phyloP scores from a whole-genome alignment of 2,888 invertebrate genomes.

The Gastrophysa polygoni region DNA sequence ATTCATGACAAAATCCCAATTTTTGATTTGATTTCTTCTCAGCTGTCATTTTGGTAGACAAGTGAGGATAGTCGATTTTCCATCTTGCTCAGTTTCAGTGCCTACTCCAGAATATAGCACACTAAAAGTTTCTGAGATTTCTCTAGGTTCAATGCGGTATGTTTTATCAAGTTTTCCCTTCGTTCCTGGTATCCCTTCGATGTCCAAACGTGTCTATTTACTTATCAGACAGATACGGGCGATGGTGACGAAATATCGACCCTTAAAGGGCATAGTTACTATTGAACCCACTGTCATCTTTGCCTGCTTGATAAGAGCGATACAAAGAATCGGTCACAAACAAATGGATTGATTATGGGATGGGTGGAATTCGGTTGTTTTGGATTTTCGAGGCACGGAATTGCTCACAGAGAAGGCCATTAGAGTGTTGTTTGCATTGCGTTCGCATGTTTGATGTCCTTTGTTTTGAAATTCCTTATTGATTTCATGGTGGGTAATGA shows the following conservation, averaged over 20 bases:
- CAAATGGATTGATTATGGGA: not conserved
- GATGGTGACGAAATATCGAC: conserved; percentile 36
- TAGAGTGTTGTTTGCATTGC: not conserved
- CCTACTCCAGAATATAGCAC: conserved; percentile 15
- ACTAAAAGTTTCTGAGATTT: conserved; percentile 10
- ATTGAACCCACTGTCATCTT: conserved; percentile 18
- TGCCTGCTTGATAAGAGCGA: conserved; percentile 23
- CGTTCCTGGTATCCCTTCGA: conserved; percentile 13
- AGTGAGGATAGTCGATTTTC: conserved; percentile 25
- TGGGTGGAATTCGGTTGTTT: not conserved
- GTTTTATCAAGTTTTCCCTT: not conserved
- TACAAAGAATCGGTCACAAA: conserved; percentile 20
- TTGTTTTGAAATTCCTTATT: not conserved
- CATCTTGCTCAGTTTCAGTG: conserved; percentile 26
- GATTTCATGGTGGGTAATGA: not conserved
- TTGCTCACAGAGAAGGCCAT: not conserved
- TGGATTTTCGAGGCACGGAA: not conserved
- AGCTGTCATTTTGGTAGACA: conserved; percentile 32
- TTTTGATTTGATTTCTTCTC: conserved; percentile 10
- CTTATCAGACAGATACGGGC: conserved; percentile 26
- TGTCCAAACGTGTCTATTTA: conserved; percentile 15
- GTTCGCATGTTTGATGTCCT: not conserved
- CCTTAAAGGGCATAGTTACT: conserved; percentile 27
- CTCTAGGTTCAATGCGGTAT: not conserved
- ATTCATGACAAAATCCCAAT: not conserved